Base-by-base conservation (phyloP, 1,140 invertebrate genomes). In the Drosophila hydei region DNA sequence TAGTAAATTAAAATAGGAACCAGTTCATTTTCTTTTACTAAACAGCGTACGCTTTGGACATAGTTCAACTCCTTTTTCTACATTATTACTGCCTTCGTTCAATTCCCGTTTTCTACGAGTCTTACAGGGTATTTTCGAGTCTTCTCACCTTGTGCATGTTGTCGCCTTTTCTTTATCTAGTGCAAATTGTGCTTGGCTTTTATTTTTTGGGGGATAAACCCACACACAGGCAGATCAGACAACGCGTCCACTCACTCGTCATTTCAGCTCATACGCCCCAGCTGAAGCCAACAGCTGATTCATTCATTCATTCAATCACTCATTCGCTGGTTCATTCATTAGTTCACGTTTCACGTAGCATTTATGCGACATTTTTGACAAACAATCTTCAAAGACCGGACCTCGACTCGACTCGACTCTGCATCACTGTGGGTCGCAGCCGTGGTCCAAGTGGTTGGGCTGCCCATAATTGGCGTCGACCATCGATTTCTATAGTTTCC, bases 281-380 rank as follows among this genome's bases (percentile, higher is more conserved):
- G 62, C 70, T 75, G 62, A 47, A 9, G 48, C n/a, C 62, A 58
- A 59, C 79, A 81, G 75, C 79, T 81, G 79, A 81, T 75, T 81
- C 79, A 84, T 78, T 78, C 76, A 77, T 69, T 62, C 74, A 60
- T 69, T 70, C 73, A 73, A 36, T 55, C 69, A 70, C 47, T 81
- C 70, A 74, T 50, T 73, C 59, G 64, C 21, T 54, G 54, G 50
- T 14, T 65, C 45, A 65, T 6, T 47, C 62, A 67, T 51, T 59
- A 33, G 59, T 63, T 71, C 33, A 70, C 51, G 60, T 62, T 70
- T 70, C 60, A 55, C 51, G 33, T 55, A 43, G 51, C 75, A 78
- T 72, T 84, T 62, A 68, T 61, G 59, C 61, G 79, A 83, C 79
- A 83, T 48, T 79, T 83, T 79, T 64, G 79, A 84, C 79, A 75